Evolutionary conservation across 2,797 vertebrate genomes (phyloP), one percentile per base, ranked within the genome.

Genomic region (Bryconaethiops microstoma): DNA sequence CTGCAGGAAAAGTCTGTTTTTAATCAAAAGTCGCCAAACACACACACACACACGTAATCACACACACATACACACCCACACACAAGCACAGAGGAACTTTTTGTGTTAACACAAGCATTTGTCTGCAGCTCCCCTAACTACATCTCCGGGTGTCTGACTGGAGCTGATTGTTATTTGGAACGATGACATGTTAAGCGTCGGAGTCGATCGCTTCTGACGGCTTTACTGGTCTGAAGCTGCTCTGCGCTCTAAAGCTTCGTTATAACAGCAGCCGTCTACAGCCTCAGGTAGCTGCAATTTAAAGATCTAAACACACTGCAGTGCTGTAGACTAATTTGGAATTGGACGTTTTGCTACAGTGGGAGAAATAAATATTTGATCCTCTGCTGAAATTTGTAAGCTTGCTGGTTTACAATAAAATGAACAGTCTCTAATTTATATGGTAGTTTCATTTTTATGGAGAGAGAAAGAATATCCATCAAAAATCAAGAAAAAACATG

Each of bases 1-100:
- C 65, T 79, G 76, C 21, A 77, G 76, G 60, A 35, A 77, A 78
- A 77, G 67, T 60, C 74, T 75, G 74, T 35, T 79, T 79, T 82
- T 77, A 79, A 80, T 82, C 79, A 77, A 77, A 83, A 54, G 25
- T 60, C 14, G 25, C 14, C 73, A 48, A 16, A 10, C 25, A 63
- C 62, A 76, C 29, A 65, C 65, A 29, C 29, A 3, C 29, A 29
- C 3, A 29, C 29, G n/a, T n/a, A n/a, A n/a, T n/a, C 62, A 76
- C 29, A 65, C 65, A 29, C 29, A 3, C 29, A 29, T 29, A 29
- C 29, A 29, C 29, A 29, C 29, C 29, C 29, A 29, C 29, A 29
- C 29, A 29, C 29, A 29, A 40, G 67, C 23, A 45, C 23, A 65
- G 72, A 82, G 35, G 35, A 35, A 35, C 35, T 72, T 59, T 40